A percentile compares a stretch with the other conserved stretches of the same genome.
Conservation (phyloP, 1,140 invertebrate species). For the Eumaeus atala region DNA sequence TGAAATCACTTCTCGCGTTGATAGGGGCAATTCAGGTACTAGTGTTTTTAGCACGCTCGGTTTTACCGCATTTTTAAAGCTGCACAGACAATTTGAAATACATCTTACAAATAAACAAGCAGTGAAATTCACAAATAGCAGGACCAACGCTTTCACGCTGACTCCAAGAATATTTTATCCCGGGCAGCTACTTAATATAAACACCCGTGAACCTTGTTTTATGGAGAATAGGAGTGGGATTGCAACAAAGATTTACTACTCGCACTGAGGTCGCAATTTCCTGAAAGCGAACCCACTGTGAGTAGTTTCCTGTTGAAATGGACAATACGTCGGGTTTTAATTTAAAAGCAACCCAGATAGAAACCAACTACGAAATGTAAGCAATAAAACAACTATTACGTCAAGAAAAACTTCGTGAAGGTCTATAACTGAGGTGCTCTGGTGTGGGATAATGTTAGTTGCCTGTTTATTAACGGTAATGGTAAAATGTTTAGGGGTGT, state of each 20-base stretch:
- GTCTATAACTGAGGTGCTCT: slow-evolving; percentile 3
- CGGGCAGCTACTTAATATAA: slow-evolving; percentile 14
- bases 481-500: not conserved
- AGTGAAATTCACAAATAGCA: slow-evolving; percentile 7
- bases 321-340: slow-evolving; percentile 19
- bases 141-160: slow-evolving; percentile 10
- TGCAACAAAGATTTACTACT: slow-evolving; percentile 9
- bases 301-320: slow-evolving; percentile 19
- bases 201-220: slow-evolving; percentile 12
- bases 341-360: slow-evolving; percentile 20
- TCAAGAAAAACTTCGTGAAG: slow-evolving; percentile 5
- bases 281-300: slow-evolving; percentile 16
- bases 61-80: slow-evolving; percentile 6
- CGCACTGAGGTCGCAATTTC: slow-evolving; percentile 17
- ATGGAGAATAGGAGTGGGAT: slow-evolving; percentile 15
- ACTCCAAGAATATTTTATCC: slow-evolving; percentile 16
- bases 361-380: slow-evolving; percentile 16
- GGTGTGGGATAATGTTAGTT: not conserved
- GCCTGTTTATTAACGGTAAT: slow-evolving; percentile 9
- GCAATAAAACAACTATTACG: slow-evolving; percentile 15
- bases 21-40: slow-evolving; percentile 1
- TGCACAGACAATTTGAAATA: slow-evolving; percentile 6
- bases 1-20: slow-evolving; percentile 6
- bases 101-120: slow-evolving; percentile 4
- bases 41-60: slow-evolving; percentile 4